A percentile compares a stretch with the other conserved stretches of the same genome.
Evolutionary conservation across 2,113 vertebrate species (phyloP).

Genomic region (Neotoma lepida): DNA sequence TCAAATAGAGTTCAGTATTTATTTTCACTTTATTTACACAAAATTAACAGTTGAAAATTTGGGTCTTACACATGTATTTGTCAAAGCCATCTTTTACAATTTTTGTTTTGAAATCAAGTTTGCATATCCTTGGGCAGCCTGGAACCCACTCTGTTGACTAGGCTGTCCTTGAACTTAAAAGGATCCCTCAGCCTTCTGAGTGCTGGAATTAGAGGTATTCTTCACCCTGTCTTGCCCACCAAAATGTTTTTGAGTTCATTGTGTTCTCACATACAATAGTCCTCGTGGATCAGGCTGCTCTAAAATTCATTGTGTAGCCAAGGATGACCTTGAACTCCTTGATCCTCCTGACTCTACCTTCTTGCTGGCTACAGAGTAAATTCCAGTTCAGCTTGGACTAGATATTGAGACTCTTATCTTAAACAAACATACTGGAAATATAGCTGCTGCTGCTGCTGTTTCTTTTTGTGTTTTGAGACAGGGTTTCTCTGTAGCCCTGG

Average conservation of each 20-base stretch:
- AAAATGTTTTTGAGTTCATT: background rate
- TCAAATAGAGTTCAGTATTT: constrained; percentile 1
- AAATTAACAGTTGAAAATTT: constrained; percentile 9
- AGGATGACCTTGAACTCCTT: background rate
- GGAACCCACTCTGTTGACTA: background rate
- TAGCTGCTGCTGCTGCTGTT: background rate
- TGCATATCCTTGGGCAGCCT: background rate
- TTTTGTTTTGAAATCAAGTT: background rate
- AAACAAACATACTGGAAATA: background rate
- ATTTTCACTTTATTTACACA: constrained; percentile 39
- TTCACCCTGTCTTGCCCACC: background rate
- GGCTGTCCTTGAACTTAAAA: background rate
- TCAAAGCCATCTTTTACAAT: background rate
- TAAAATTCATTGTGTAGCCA: background rate
- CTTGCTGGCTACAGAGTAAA: background rate
- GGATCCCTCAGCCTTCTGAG: background rate
- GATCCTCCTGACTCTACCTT: background rate
- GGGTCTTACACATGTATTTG: background rate
- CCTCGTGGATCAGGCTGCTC: background rate
- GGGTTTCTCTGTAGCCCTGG: too few relatives aligned
- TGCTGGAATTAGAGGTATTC: background rate
- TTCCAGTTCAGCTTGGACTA: background rate
- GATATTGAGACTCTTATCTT: background rate
- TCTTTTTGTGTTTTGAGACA: too few relatives aligned
- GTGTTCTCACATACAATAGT: background rate